Evolutionary conservation across 2,888 invertebrate genomes (phyloP), one percentile per base, ranked within the genome.

Genomic region (Scaptomyza tumidula): DNA sequence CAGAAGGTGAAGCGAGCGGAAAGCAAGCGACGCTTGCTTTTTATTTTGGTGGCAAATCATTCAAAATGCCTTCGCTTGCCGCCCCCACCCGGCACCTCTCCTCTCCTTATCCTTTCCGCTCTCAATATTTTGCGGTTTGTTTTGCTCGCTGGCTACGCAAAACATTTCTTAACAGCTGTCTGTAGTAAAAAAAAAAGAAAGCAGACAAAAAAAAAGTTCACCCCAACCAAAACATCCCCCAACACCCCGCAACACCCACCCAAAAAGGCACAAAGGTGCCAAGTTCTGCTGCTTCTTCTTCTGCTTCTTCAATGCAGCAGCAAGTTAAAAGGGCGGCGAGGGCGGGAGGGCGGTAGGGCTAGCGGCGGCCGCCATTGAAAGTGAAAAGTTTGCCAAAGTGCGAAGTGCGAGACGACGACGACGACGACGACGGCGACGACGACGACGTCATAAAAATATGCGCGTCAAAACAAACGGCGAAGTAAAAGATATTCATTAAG

Each of bases 381-480:
- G 85, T 84, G 86, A 84, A 84, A 84, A 85, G 83, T 84, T 84
- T 80, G 72, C 83, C 83, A 79, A 84, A 84, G 86, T 79, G 81
- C 77, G 69, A 78, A 78, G 65, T 71, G 52, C 61, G 75, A 62
- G 64, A 60, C 58, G 56, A 29, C 48, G 39, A n/a, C 37, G 27
- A 44, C 59, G 43, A n/a, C 31, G 49, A 3, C 57, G 43, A 7
- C 55, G 29, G 14, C 54, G 43, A 11, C 61, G 46, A 31, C 50
- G 3, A 3, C 24, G 24, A 61, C 69, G 60, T 71, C 77, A 77
- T 70, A 74, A 67, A 74, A 71, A 74, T 71, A 65, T 69, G 67
- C 85, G 78, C 76, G 77, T 85, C 83, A 83, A 83, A 83, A 83
- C 85, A 85, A 83, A 82, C 63, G 61, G 62, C 50, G 4, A 10